Evolutionary conservation across 2,113 vertebrate genomes (phyloP), one percentile per base, ranked within the genome.

Genomic region (Tamias sibiricus): DNA sequence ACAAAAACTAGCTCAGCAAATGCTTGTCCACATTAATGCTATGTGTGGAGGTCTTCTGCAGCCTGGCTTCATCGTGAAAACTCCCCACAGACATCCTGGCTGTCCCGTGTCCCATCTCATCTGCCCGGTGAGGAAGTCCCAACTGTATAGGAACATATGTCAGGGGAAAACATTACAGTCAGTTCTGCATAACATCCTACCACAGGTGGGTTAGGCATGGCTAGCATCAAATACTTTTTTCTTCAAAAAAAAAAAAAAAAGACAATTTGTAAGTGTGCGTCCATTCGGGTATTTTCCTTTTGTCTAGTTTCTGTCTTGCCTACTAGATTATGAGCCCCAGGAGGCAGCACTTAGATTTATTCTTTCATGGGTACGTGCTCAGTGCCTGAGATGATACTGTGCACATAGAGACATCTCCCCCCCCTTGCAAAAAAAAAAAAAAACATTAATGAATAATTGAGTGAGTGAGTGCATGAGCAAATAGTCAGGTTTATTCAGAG

Each of bases 1-100:
- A 95, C 71, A 57, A 75, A 77, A 49, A 32, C 49, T 49, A 44
- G 47, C 42, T 93, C 13, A 90, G 90, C 52, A 75, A 87, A 91
- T 91, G 57, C 87, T 90, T 17, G 0, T 64, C 69, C 87, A 37
- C 40, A 79, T 62, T 28, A 26, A 1, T 32, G 62, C 47, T 75
- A 1, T 32, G 32, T 86, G 88, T 88, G 8, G 24, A 80, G 77
- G 54, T 69, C 64, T 76, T 74, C 64, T 22, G 44, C 74, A 44
- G 37, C 59, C 52, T 74, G 40, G 68, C 44, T 66, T 22, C 11
- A 22, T 32, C 22, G 2, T 68, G 11, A 37, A 86, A 32, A 64
- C 24, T 69, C 30, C 66, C 68, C 32, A 22, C 7, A 14, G 17
- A 69, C 64, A 42, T 35, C 57, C 44, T 42, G 64, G 35, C 16